phyloP scores from a whole-genome alignment of 1,140 invertebrate species.

The Zaprionus ghesquierei region DNA sequence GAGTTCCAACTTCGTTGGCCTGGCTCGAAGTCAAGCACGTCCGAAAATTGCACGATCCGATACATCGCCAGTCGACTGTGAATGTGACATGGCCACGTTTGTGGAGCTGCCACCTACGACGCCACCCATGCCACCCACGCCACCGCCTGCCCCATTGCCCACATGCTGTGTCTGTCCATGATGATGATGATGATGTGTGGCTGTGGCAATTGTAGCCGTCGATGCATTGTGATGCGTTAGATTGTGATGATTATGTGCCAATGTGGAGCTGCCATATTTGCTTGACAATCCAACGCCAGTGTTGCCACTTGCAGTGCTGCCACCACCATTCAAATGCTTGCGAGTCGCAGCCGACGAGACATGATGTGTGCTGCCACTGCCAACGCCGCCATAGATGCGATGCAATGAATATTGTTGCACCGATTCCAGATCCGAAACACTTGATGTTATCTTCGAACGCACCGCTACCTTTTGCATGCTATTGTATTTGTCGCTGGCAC shows the following conservation, averaged over 20 bases:
- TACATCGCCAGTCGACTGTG: conserved; percentile 85
- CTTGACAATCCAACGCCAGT: background rate
- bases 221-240: conserved; percentile 74
- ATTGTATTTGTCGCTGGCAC: conserved; percentile 79
- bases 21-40: conserved; percentile 84
- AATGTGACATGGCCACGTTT: conserved; percentile 83
- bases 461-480: conserved; percentile 81
- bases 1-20: conserved; percentile 80
- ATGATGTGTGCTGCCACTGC: conserved; percentile 64
- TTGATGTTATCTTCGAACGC: conserved; percentile 79
- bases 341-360: conserved; percentile 71
- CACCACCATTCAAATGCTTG: conserved; percentile 63
- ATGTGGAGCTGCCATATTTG: conserved; percentile 65
- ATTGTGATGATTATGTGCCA: conserved; percentile 74
- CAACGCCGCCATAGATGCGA: conserved; percentile 70
- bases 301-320: conserved; percentile 24
- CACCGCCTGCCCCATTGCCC: conserved; percentile 1
- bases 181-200: conserved; percentile 67
- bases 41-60: conserved; percentile 84
- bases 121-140: background rate
- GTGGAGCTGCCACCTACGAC: conserved; percentile 19
- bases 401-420: conserved; percentile 81
- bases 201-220: conserved; percentile 66
- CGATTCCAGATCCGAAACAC: conserved; percentile 78
- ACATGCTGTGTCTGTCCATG: conserved; percentile 58